These are phyloP conservation scores for Lepeophtheirus salmonis DNA, from an alignment of 1,140 invertebrate genomes.

Conservation along the genomic window DNA sequence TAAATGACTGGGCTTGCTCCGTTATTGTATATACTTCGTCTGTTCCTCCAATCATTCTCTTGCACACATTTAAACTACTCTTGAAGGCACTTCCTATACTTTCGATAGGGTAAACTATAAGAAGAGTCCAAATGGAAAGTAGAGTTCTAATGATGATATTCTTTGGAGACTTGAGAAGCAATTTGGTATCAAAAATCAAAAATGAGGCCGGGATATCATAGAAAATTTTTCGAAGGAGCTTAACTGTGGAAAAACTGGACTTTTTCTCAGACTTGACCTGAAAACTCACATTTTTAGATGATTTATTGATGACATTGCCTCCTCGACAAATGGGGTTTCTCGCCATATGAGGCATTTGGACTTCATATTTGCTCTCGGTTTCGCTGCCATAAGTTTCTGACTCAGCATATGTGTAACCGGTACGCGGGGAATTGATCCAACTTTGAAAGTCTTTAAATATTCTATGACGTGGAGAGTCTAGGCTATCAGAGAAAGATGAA, in stretches of 20 bases:
- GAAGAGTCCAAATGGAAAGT: background rate
- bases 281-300: too few species aligned
- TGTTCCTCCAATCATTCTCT: background rate
- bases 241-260: background rate
- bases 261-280: background rate
- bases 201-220: background rate
- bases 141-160: background rate
- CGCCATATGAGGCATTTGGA: slow-evolving; percentile 14
- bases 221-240: background rate
- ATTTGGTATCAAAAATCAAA: background rate
- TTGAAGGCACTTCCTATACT: too few species aligned
- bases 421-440: slow-evolving; percentile 3
- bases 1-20: background rate
- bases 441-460: background rate
- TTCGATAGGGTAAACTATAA: background rate
- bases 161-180: background rate
- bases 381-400: slow-evolving; percentile 11
- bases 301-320: background rate
- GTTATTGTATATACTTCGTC: background rate
- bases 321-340: background rate
- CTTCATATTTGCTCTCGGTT: background rate
- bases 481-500: background rate
- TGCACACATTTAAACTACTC: too few species aligned
- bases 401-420: slow-evolving; percentile 17
- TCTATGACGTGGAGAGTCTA: background rate